Evolutionary conservation across 2,888 invertebrate species (phyloP).

Genomic region (Stictocephala bisonia): DNA sequence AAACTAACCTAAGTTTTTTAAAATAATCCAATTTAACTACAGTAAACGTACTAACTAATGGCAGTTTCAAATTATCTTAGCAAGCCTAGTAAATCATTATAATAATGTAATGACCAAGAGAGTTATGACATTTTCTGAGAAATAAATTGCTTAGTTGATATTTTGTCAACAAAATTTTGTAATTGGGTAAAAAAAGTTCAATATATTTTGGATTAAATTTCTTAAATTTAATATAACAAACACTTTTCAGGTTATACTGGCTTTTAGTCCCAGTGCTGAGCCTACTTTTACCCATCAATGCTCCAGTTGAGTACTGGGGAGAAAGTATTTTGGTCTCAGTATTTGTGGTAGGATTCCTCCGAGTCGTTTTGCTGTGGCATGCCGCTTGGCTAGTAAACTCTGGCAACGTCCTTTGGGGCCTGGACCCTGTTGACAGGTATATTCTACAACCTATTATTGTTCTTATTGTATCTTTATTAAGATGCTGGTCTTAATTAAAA

Average conservation of each 20-base stretch:
- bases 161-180: too few relatives aligned
- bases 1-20: too few relatives aligned
- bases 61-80: too few relatives aligned
- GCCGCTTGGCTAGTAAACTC: slow-evolving; percentile 80
- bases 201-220: slow-evolving; percentile 6
- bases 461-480: too few relatives aligned
- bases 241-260: slow-evolving; percentile 77
- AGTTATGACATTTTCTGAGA: too few relatives aligned
- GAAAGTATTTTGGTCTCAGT: slow-evolving; percentile 73
- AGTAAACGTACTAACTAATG: too few relatives aligned
- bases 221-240: background rate
- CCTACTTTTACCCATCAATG: slow-evolving; percentile 77
- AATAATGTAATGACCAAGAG: too few relatives aligned
- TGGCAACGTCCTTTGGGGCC: slow-evolving; percentile 78
- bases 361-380: slow-evolving; percentile 74
- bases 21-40: too few relatives aligned
- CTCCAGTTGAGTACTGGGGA: slow-evolving; percentile 83
- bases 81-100: too few relatives aligned
- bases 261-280: slow-evolving; percentile 74
- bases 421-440: slow-evolving; percentile 78
- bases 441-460: slow-evolving; percentile 58
- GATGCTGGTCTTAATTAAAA: too few relatives aligned
- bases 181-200: too few relatives aligned
- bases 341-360: slow-evolving; percentile 74
- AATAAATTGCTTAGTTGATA: too few relatives aligned